These are phyloP conservation scores for Sebastes umbrosus DNA, from an alignment of 2,797 vertebrate species.

Conservation along the genomic window DNA sequence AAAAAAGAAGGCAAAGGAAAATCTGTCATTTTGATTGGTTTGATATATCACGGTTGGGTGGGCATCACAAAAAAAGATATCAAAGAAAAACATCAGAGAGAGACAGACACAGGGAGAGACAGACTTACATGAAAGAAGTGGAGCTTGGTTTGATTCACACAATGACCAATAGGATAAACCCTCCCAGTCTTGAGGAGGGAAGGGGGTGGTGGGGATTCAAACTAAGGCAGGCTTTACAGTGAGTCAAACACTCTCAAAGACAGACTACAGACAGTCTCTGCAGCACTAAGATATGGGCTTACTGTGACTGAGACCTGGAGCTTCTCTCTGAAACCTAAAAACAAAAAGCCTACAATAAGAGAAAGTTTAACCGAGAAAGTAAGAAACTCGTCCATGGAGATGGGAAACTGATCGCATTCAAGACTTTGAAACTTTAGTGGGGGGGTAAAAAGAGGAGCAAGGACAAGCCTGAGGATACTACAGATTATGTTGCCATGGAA, in stretches of 20 bases:
- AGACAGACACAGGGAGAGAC: constrained; percentile 13
- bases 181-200: constrained; percentile 78
- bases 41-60: constrained; percentile 23
- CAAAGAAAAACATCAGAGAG: constrained; percentile 35
- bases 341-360: constrained; percentile 3
- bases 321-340: constrained; percentile 16
- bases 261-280: constrained; percentile 63
- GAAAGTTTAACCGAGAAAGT: constrained; percentile 8
- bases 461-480: constrained; percentile 69
- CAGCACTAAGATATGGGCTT: constrained; percentile 47
- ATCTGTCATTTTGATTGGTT: constrained; percentile 28
- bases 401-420: constrained; percentile 69
- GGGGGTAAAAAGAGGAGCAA: constrained; percentile 8
- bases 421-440: constrained; percentile 55
- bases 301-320: constrained; percentile 44
- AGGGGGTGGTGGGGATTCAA: constrained; percentile 73
- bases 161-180: constrained; percentile 77
- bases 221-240: constrained; percentile 74
- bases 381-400: constrained; percentile 20
- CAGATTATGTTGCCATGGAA: constrained; percentile 81
- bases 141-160: constrained; percentile 70
- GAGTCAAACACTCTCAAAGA: constrained; percentile 68
- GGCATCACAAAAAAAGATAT: constrained; percentile 19
- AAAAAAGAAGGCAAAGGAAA: constrained; percentile 16
- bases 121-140: constrained; percentile 56